Base-by-base conservation (phyloP, 2,888 invertebrate species). In the Nowickia ferox region DNA sequence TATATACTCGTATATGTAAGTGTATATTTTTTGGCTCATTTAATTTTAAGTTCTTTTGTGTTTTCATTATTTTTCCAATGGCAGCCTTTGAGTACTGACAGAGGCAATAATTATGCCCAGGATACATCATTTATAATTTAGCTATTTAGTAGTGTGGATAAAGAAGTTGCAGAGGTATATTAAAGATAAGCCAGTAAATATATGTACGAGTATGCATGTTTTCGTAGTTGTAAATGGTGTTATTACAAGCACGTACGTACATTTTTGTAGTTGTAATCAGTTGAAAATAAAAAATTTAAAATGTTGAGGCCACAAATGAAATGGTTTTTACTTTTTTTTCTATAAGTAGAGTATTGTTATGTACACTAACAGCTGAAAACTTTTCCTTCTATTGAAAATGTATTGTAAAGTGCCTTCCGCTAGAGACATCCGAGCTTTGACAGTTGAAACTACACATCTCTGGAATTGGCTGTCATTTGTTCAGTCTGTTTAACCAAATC, bases 91-190 rank as follows among this genome's bases (percentile, higher is more conserved):
- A 71, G 15, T 38, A 65, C 57, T 30, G 59, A 51, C 38, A 77
- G 57, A 71, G 63, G 44, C 30, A 57, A 51, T 83, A 72, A 77
- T 83, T 83, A 83, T 77, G 77, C 72, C 83, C 83, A 66, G 57
- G 65, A 83, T 72, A 72, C 71, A 72, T 83, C 15, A 72, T 83
- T 83, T 66, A 71, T 66, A 71, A 57, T 57, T 72, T 38, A 19
- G 44, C 22, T 30, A 51, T 30, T 59, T 61, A 17, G 38, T 46
- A 55, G 9, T 6, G 6, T 38, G 63, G 19, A 72, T 46, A 55
- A 75, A 75, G 51, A 75, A 72, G 42, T 65, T 72, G 72, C 57
- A 74, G 66, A 46, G 46, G 55, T 71, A 63, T 51, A 77, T 68
- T 68, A 68, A 77, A 22, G 11, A 48, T 42, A 68, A 68, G 2